Conservation (phyloP, 2,113 vertebrate species). For the Misgurnus anguillicaudatus region DNA sequence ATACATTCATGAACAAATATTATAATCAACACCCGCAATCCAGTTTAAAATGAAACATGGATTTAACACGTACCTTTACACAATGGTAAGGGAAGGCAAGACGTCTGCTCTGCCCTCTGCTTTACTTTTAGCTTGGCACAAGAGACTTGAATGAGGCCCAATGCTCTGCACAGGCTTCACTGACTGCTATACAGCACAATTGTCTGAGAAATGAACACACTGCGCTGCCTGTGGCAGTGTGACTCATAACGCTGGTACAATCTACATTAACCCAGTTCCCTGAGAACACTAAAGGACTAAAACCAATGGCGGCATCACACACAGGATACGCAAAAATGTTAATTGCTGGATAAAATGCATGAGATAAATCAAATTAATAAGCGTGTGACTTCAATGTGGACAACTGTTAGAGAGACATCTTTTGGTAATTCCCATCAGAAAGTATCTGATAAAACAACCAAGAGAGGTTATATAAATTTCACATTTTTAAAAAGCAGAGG, state of each 20-base stretch:
- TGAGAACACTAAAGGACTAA: constrained; percentile 72
- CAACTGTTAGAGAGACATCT: neutral
- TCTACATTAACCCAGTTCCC: constrained; percentile 67
- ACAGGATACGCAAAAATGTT: constrained; percentile 38
- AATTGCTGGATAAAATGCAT: neutral
- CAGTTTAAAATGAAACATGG: constrained; percentile 46
- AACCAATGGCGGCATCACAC: constrained; percentile 58
- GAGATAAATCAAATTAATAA: neutral
- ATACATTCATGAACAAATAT: constrained; percentile 74
- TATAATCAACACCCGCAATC: constrained; percentile 53
- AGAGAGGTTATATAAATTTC: constrained; percentile 7
- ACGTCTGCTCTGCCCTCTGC: constrained; percentile 5
- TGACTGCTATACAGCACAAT: constrained; percentile 34
- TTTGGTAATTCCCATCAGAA: neutral
- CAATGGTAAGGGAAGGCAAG: constrained; percentile 21
- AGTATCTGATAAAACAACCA: constrained; percentile 11
- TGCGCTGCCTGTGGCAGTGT: constrained; percentile 32
- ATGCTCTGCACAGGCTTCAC: constrained; percentile 8
- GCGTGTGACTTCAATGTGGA: neutral
- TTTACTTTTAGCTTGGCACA: constrained; percentile 51
- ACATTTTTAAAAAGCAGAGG: constrained; percentile 43
- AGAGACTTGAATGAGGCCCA: constrained; percentile 19
- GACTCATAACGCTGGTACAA: constrained; percentile 54
- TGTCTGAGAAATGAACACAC: constrained; percentile 39
- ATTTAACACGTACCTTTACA: constrained; percentile 38